Evolutionary conservation across 2,113 vertebrate species (phyloP).

Genomic region (Recurvirostra avosetta): DNA sequence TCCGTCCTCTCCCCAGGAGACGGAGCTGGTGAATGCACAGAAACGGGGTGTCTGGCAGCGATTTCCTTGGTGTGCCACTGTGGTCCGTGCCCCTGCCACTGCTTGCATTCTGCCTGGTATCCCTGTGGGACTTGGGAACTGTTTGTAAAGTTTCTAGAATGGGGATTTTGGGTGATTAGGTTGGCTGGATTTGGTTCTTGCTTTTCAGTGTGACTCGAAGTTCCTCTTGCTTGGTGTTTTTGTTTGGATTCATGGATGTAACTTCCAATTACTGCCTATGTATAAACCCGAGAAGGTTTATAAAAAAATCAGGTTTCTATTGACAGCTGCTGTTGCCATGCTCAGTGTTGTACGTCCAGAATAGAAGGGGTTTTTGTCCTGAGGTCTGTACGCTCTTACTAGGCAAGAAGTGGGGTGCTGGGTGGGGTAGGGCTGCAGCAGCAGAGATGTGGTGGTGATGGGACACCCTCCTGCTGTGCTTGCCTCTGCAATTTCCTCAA

Average conservation of each 20-base stretch:
- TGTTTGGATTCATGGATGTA: not conserved
- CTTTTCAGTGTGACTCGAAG: not conserved
- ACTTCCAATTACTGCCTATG: not conserved
- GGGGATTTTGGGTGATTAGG: not conserved
- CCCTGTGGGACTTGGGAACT: not conserved
- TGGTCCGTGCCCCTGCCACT: accelerated
- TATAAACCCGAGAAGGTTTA: not conserved
- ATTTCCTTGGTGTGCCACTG: accelerated
- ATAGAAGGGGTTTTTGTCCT: not conserved
- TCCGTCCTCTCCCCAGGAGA: not conserved
- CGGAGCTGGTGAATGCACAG: not conserved
- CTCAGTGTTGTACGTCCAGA: not conserved
- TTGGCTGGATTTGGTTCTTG: not conserved
- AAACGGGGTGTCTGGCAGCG: accelerated
- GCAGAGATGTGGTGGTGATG: too few relatives aligned
- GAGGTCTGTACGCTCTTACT: not conserved
- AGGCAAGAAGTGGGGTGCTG: not conserved
- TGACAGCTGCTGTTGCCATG: not conserved
- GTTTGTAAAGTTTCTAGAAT: not conserved
- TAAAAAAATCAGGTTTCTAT: not conserved
- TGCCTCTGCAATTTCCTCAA: not conserved
- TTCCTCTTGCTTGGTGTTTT: not conserved
- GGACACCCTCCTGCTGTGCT: not conserved
- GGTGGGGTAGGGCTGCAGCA: not conserved
- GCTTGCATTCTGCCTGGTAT: not conserved